Evolutionary conservation across 2,797 vertebrate genomes (phyloP), one percentile per base, ranked within the genome.

Genomic region (Chelon labrosus): DNA sequence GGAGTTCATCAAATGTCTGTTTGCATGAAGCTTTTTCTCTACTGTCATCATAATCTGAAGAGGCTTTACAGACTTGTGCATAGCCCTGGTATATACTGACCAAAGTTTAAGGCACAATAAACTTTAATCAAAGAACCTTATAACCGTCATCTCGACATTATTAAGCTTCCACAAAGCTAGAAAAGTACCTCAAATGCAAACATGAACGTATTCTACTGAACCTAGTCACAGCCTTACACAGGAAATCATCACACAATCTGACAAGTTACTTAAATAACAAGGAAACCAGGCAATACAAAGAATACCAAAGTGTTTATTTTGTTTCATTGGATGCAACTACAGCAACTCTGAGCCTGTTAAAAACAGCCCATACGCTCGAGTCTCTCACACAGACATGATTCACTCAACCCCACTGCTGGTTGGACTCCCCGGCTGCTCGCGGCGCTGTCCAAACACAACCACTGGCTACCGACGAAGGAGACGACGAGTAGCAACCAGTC

Each of bases 221-320:
- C 31, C 4, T 31, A 1, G 4, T 31, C 31, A 7, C 31, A 31
- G 31, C 1, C 31, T 31, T 31, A 31, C 5, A 5, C 31, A 31
- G 31, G 31, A 31, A 31, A 14, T 16, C 6, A 65, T 11, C 38
- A 11, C 38, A 51, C 17, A 42, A 38, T 19, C 20, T 27, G 13
- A 20, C 20, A 14, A 0, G 0, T 27, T 1, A 14, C 0, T 12
- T n/a, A 1, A 39, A 39, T 47, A n/a, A 47, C 44, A 53, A 49
- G 35, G 10, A 42, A 63, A 69, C 7, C 2, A 76, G n/a, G 60
- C 51, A 51, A n/a, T 16, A 62, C 19, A 62, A 70, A 83, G 63
- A 64, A 83, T 88, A 86, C 69, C 79, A 88, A 87, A 81, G 65
- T 77, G 54, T 91, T 92, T 90, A 87, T 90, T 89, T 76, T 67